Percentiles rank a stretch among this genome's conserved stretches.
Evolutionary conservation across 2,797 vertebrate genomes (phyloP).

Genomic region (Poecile montanus): DNA sequence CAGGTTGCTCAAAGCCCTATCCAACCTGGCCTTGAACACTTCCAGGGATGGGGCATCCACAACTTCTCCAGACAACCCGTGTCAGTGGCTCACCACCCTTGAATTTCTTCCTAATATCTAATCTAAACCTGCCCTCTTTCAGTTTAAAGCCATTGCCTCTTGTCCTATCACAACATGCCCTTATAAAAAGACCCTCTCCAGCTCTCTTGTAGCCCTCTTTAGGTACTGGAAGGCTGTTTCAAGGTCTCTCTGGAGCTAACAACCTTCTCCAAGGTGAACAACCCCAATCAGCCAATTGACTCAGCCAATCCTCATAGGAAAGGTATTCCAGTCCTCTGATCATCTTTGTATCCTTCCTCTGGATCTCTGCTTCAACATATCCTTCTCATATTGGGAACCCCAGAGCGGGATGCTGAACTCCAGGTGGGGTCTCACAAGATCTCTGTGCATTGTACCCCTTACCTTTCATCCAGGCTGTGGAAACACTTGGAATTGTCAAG

Average conservation of each 20-base stretch:
- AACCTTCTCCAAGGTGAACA: background rate
- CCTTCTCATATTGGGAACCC: accelerated
- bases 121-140: background rate
- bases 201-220: background rate
- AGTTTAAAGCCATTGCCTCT: background rate
- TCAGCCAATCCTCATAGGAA: background rate
- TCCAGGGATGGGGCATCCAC: background rate
- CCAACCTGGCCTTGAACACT: background rate
- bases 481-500: background rate
- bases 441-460: background rate
- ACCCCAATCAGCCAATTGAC: too few relatives aligned
- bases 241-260: background rate
- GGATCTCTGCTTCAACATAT: background rate
- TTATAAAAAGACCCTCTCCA: background rate
- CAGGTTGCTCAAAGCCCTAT: background rate
- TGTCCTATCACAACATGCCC: background rate
- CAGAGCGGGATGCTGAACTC: background rate
- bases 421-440: background rate
- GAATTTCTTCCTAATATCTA: background rate
- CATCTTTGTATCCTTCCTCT: background rate
- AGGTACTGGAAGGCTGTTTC: background rate
- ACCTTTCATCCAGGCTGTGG: background rate
- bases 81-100: background rate
- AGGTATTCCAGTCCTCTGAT: background rate
- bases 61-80: accelerated